These are phyloP conservation scores for Zaprionus obscuricornis DNA, from an alignment of 2,888 invertebrate genomes.

Conservation along the genomic window DNA sequence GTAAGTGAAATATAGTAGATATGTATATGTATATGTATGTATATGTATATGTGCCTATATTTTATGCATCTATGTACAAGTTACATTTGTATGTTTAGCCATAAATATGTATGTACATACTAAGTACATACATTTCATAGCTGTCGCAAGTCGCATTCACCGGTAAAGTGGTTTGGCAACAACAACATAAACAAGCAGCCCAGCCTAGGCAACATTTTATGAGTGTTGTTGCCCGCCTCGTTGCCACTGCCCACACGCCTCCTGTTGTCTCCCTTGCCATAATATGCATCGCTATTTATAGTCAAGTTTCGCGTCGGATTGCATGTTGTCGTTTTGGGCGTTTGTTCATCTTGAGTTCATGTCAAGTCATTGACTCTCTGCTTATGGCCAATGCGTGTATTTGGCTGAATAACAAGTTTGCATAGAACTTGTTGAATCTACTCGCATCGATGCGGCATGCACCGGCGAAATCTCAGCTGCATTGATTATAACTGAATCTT, in stretches of 20 bases:
- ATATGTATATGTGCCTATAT: too few species aligned
- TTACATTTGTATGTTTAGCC: too few species aligned
- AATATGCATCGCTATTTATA: conserved; percentile 55
- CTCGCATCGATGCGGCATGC: not conserved
- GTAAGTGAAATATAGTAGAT: conserved; percentile 1
- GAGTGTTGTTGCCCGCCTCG: too few species aligned
- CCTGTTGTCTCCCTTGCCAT: conserved; percentile 2
- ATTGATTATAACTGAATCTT: too few species aligned
- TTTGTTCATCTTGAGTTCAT: conserved; percentile 61
- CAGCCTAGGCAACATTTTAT: conserved; percentile 31
- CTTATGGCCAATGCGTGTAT: conserved; percentile 41
- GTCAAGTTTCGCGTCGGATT: conserved; percentile 41
- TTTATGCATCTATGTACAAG: too few species aligned
- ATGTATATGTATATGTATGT: too few species aligned
- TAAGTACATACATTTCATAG: too few species aligned
- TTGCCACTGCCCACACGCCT: too few species aligned
- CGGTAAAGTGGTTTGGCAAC: conserved; percentile 43
- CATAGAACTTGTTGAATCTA: conserved; percentile 15
- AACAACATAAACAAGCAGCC: conserved; percentile 7
- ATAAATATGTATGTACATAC: too few species aligned
- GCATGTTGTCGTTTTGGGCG: conserved; percentile 47
- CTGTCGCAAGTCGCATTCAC: conserved; percentile 10
- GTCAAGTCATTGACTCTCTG: conserved; percentile 65
- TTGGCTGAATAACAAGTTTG: conserved; percentile 26
- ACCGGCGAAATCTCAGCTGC: too few species aligned